A percentile compares a stretch with the other conserved stretches of the same genome.
Evolutionary conservation across 2,888 invertebrate species (phyloP).

Genomic region (Eumerus sabulonum): DNA sequence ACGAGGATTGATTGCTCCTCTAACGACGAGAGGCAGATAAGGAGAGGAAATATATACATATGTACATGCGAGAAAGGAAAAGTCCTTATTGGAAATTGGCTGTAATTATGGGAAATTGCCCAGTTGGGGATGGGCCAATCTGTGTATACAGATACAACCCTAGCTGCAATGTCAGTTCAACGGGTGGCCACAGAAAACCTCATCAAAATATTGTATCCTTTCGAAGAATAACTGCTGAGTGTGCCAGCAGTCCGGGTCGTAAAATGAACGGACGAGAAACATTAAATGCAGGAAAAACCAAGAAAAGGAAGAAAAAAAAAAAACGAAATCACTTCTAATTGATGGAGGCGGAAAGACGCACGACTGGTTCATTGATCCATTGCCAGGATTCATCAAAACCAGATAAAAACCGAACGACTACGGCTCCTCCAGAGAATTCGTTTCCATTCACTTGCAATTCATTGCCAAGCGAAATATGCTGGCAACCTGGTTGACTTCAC

Average conservation of each 20-base stretch:
- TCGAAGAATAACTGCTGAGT: too few relatives aligned
- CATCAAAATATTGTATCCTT: too few relatives aligned
- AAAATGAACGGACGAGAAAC: too few relatives aligned
- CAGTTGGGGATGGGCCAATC: slow-evolving; percentile 9
- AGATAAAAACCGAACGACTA: too few relatives aligned
- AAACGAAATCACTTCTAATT: slow-evolving; percentile 23
- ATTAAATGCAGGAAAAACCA: too few relatives aligned
- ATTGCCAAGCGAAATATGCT: slow-evolving; percentile 42
- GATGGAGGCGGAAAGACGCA: slow-evolving; percentile 10
- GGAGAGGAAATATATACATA: not conserved
- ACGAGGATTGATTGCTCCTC: slow-evolving; percentile 40
- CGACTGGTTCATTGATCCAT: slow-evolving; percentile 22
- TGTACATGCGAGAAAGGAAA: too few relatives aligned
- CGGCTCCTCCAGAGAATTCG: not conserved
- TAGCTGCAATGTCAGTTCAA: too few relatives aligned
- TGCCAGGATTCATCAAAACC: slow-evolving; percentile 13
- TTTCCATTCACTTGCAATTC: slow-evolving; percentile 52
- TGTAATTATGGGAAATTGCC: slow-evolving; percentile 55
- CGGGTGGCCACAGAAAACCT: too few relatives aligned
- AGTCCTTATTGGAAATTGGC: slow-evolving; percentile 42
- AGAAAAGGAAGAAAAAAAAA: too few relatives aligned
- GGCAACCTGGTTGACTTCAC: too few relatives aligned
- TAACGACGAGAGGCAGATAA: not conserved
- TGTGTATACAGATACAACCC: too few relatives aligned
- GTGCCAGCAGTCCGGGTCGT: too few relatives aligned